A percentile compares a stretch with the other conserved stretches of the same genome.
Evolutionary conservation across 2,113 vertebrate species (phyloP).

Genomic region (Urocolius indicus): DNA sequence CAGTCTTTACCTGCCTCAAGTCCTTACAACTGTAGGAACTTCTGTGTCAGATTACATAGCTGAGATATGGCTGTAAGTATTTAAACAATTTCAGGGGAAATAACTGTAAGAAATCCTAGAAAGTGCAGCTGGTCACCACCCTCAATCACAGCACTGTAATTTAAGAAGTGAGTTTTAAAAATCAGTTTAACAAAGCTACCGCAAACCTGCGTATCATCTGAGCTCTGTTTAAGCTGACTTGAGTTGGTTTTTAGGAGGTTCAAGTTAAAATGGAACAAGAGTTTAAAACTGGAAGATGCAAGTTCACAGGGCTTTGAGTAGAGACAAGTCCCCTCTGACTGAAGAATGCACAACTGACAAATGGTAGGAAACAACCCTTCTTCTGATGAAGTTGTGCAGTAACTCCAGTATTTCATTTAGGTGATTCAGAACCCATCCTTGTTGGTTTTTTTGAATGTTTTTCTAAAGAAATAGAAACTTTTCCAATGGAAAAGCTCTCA

Average conservation of each 20-base stretch:
- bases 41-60: background rate
- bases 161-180: background rate
- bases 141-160: background rate
- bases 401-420: background rate
- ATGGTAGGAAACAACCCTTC: background rate
- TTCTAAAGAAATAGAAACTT: background rate
- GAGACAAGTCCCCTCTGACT: background rate
- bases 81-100: background rate
- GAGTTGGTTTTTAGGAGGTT: background rate
- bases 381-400: background rate
- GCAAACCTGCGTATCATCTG: background rate
- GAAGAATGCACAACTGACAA: background rate
- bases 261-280: background rate
- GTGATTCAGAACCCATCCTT: background rate
- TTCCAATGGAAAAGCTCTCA: background rate
- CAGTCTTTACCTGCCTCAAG: background rate
- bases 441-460: background rate
- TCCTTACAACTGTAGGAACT: fast-evolving
- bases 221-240: background rate
- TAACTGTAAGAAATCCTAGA: background rate
- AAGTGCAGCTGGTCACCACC: background rate
- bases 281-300: background rate
- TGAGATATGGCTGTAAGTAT: background rate
- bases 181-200: background rate
- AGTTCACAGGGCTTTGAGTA: background rate